phyloP scores from a whole-genome alignment of 2,113 vertebrate species.

The Cyanoramphus novaezelandiae region DNA sequence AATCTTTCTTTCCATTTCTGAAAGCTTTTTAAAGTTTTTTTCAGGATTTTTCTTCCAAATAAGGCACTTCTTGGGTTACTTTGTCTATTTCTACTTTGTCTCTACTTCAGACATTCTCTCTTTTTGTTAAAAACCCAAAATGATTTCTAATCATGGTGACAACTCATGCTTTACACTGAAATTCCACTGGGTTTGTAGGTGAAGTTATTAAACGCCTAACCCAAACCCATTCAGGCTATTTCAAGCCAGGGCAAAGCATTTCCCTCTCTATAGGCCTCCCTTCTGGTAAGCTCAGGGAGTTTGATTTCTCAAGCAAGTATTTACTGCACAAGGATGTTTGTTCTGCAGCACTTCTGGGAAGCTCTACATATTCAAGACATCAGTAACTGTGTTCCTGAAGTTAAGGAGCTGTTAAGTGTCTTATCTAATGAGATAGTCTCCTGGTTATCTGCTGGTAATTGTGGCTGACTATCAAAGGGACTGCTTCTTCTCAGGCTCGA shows the following conservation, averaged over 20 bases:
- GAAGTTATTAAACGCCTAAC: not conserved
- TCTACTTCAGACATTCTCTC: not conserved
- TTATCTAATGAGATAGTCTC: not conserved
- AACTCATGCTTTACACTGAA: accelerated
- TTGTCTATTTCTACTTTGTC: not conserved
- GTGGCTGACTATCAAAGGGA: not conserved
- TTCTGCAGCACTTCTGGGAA: not conserved
- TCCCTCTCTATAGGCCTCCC: not conserved
- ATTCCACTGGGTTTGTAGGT: not conserved
- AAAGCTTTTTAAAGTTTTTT: not conserved
- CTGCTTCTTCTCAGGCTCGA: not conserved
- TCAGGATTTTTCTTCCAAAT: not conserved
- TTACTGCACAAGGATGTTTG: not conserved
- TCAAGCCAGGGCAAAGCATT: not conserved
- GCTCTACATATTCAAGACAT: not conserved
- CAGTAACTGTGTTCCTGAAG: not conserved
- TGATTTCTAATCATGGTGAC: accelerated
- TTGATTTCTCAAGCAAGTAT: not conserved
- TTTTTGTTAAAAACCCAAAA: accelerated
- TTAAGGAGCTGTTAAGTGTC: not conserved
- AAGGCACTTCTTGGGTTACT: accelerated
- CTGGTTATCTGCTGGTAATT: not conserved
- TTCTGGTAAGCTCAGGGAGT: not conserved
- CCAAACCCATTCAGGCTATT: not conserved
- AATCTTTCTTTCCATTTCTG: not conserved